phyloP scores from a whole-genome alignment of 1,140 invertebrate genomes.

The Lepeophtheirus salmonis region DNA sequence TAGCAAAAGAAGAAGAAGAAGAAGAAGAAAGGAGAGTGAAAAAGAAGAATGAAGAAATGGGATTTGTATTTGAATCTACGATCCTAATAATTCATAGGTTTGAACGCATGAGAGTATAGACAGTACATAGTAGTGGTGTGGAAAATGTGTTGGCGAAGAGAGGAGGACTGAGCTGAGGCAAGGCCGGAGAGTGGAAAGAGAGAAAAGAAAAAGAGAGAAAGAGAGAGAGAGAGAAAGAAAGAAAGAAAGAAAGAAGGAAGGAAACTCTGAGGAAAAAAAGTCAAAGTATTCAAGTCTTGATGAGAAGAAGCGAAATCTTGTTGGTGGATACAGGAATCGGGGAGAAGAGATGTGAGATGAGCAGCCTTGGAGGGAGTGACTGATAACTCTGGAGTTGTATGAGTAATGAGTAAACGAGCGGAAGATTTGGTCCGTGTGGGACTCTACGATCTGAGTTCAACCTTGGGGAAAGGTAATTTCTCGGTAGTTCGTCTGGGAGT shows the following conservation, averaged over 20 bases:
- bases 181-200: neutral
- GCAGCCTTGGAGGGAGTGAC: too few species aligned
- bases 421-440: slow-evolving; percentile 74
- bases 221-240: neutral
- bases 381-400: too few species aligned
- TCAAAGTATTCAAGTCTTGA: neutral
- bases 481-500: slow-evolving; percentile 92
- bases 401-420: too few species aligned
- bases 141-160: too few species aligned
- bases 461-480: slow-evolving; percentile 96
- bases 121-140: too few species aligned
- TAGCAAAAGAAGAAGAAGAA: too few species aligned
- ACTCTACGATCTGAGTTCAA: slow-evolving; percentile 73
- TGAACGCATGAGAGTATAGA: too few species aligned
- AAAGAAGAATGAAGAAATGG: too few species aligned
- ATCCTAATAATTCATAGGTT: too few species aligned
- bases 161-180: neutral
- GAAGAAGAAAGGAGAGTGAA: too few species aligned
- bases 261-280: slow-evolving; percentile 19
- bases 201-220: neutral
- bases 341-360: neutral
- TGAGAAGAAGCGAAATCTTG: neutral
- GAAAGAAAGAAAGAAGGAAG: neutral
- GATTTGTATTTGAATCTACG: too few species aligned
- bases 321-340: neutral